Evolutionary conservation across 2,888 invertebrate genomes (phyloP), one percentile per base, ranked within the genome.

Genomic region (Torymus texanus): DNA sequence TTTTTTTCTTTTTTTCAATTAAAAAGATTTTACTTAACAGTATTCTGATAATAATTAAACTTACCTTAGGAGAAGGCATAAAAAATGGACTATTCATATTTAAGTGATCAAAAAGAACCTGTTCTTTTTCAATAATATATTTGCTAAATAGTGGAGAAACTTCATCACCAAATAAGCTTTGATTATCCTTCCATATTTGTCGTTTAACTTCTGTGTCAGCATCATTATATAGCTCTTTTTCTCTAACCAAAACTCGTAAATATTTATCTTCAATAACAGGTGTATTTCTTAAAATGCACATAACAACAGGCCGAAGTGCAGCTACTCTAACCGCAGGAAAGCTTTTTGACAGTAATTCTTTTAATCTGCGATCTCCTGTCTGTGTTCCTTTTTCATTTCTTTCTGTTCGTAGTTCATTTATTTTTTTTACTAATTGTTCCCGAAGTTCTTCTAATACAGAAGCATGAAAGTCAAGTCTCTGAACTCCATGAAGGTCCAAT

Each of bases 121-220:
- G 95, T 89, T 98, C 98, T 88, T 98, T 98, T 89, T 97, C 97
- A 83, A 96, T 94, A 61, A 97, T 97, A 86, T 98, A 99, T 88
- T 96, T 96, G 85, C 96, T 97, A 50, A 99, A 92, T 51, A 98
- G 91, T 0, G 98, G 98, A 0, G 98, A 98, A 0, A 98, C 98
- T 92, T 98, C 98, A 90, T 98, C 98, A 16, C 98, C 98, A 91
- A 98, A 98, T 50, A 98, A 91, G 0, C 97, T 96, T 88, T 98
- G 98, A 90, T 98, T 98, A 86, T 98, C 97, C 87, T 97, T 96
- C 99, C 99, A 99, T 85, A 99, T 98, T 89, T 99, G 98, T 61
- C 98, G 92, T 89, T 98, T 98, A 0, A 99, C 98, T 91, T 98
- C 98, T 0, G 98, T 97, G 83, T 98, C 97, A 11, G 98, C 97